Evolutionary conservation across 1,140 invertebrate species (phyloP).

Genomic region (Drosophila parvula): DNA sequence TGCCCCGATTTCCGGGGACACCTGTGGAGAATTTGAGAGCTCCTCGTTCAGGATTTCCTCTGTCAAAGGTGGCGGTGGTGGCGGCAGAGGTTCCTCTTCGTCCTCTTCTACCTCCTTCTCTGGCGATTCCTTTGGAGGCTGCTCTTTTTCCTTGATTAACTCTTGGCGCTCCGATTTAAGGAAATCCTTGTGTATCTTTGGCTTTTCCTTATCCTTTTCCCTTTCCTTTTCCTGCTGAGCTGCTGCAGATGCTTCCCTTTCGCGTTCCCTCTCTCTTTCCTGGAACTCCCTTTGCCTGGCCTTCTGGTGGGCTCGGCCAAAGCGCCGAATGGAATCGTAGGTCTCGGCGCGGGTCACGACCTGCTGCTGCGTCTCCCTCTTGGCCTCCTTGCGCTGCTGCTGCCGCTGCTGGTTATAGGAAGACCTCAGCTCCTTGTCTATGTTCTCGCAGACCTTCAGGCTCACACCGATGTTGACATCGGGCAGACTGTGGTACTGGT

Average conservation of each 20-base stretch:
- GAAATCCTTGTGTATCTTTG: conserved; percentile 41
- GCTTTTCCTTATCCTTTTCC: conserved; percentile 27
- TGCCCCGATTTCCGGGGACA: conserved; percentile 6
- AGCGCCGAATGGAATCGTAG: conserved; percentile 80
- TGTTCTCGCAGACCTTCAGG: conserved; percentile 87
- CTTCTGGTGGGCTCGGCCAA: conserved; percentile 78
- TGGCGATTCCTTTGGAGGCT: background rate
- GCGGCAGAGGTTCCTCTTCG: conserved; percentile 55
- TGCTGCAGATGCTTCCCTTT: conserved; percentile 39
- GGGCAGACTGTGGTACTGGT: conserved; percentile 88
- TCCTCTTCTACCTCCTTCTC: conserved; percentile 15
- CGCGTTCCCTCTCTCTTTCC: conserved; percentile 56
- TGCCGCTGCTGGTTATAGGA: conserved; percentile 80
- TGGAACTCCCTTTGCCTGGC: conserved; percentile 66
- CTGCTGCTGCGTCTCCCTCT: conserved; percentile 46
- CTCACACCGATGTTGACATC: conserved; percentile 88
- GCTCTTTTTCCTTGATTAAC: conserved; percentile 23
- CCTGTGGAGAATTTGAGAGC: conserved; percentile 7
- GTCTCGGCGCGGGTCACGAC: conserved; percentile 71
- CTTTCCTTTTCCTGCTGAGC: conserved; percentile 33
- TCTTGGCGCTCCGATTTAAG: conserved; percentile 7
- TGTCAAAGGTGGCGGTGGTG: conserved; percentile 58
- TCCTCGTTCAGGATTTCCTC: conserved; percentile 16
- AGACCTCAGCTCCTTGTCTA: conserved; percentile 87
- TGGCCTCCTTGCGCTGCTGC: conserved; percentile 66